Conservation (phyloP, 2,888 invertebrate genomes). For the Sialis lutaria region DNA sequence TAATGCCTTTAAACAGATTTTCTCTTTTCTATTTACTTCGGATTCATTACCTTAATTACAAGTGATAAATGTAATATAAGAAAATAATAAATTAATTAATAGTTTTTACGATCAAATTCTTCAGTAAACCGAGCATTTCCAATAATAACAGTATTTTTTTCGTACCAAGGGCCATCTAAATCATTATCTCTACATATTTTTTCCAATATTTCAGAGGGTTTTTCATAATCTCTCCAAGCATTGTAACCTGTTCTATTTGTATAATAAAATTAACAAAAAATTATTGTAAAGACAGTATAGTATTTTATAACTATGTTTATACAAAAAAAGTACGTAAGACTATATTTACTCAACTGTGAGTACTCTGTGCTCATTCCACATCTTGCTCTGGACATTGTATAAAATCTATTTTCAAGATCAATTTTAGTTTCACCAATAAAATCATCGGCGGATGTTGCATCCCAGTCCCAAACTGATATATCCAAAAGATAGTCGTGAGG, state of each 20-base stretch:
- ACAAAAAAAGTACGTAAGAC: not conserved
- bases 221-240: conserved; percentile 58
- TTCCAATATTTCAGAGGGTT: conserved; percentile 54
- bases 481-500: conserved; percentile 59
- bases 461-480: conserved; percentile 61
- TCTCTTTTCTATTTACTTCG: conserved; percentile 41
- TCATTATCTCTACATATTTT: conserved; percentile 51
- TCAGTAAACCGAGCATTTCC: conserved; percentile 24
- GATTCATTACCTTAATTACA: conserved; percentile 15
- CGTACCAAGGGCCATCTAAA: conserved; percentile 32
- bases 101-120: not conserved
- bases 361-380: conserved; percentile 62
- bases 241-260: conserved; percentile 40
- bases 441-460: conserved; percentile 48
- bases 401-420: conserved; percentile 76
- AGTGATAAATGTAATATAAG: not conserved
- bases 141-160: conserved; percentile 31
- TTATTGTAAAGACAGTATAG: no score
- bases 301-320: no score
- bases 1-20: conserved; percentile 57
- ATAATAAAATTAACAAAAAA: not conserved
- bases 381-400: conserved; percentile 57
- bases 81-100: not conserved
- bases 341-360: conserved; percentile 32
- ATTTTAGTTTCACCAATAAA: conserved; percentile 71